Conservation (phyloP, 1,140 invertebrate genomes). For the Phthorimaea operculella region DNA sequence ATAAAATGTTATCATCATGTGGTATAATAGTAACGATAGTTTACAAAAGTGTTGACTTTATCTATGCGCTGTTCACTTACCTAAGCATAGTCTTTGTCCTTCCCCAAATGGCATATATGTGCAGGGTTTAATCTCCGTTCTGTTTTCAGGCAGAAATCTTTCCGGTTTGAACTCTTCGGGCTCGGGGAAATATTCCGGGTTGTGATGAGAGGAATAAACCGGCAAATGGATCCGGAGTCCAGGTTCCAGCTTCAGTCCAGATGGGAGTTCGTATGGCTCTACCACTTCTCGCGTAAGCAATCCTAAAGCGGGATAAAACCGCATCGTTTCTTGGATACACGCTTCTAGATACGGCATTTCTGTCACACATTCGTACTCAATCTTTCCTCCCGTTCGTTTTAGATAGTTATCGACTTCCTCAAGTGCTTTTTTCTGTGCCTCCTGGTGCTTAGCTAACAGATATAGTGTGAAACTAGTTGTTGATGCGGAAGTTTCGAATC, state of each 20-base stretch:
- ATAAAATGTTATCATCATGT: background rate
- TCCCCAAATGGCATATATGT: conserved; percentile 26
- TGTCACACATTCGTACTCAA: too few species aligned
- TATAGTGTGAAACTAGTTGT: conserved; percentile 64
- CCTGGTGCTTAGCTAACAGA: conserved; percentile 57
- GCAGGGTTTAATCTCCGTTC: conserved; percentile 15
- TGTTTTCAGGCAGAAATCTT: conserved; percentile 67
- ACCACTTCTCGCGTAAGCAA: conserved; percentile 21
- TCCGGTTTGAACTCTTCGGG: conserved; percentile 75
- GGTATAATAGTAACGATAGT: background rate
- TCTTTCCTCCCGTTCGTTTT: too few species aligned
- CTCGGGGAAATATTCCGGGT: conserved; percentile 69
- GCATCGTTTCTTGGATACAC: conserved; percentile 23
- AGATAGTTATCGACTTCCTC: conserved; percentile 66
- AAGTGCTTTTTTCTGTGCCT: conserved; percentile 57
- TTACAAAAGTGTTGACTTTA: background rate
- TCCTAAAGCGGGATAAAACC: conserved; percentile 34
- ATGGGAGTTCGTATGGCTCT: conserved; percentile 40
- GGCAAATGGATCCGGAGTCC: conserved; percentile 36
- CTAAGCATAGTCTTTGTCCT: conserved; percentile 26
- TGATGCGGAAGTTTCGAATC: too few species aligned
- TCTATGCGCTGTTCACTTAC: conserved; percentile 10
- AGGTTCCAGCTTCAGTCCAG: conserved; percentile 29
- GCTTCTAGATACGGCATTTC: conserved; percentile 42
- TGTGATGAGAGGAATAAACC: conserved; percentile 37